Evolutionary conservation across 1,140 invertebrate species (phyloP).

Genomic region (Drosophila prosaltans): DNA sequence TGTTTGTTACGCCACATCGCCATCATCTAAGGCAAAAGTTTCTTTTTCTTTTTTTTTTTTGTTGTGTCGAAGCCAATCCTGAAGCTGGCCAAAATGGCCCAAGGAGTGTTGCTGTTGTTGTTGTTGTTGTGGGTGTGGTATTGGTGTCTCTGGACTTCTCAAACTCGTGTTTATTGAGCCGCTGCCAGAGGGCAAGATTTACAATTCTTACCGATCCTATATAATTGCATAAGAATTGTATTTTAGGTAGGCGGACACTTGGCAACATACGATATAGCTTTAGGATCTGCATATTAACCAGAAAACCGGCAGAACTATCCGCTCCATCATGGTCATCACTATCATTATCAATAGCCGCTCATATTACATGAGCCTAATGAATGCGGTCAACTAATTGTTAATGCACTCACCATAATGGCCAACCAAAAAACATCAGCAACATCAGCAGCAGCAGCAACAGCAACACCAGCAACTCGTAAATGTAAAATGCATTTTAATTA

Average conservation of each 20-base stretch:
- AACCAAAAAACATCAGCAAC: constrained; percentile 39
- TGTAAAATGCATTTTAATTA: constrained; percentile 80
- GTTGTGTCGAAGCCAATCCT: constrained; percentile 39
- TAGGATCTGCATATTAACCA: constrained; percentile 28
- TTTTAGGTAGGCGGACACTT: constrained; percentile 56
- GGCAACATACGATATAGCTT: constrained; percentile 30
- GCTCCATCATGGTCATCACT: background rate
- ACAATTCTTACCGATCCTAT: constrained; percentile 56
- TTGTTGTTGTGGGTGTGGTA: constrained; percentile 9
- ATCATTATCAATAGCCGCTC: constrained; percentile 28
- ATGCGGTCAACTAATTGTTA: constrained; percentile 80
- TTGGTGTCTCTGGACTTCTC: constrained; percentile 51
- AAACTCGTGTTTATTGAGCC: constrained; percentile 76
- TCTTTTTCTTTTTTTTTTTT: constrained; percentile 23
- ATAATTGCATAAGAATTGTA: constrained; percentile 65
- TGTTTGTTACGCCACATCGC: constrained; percentile 41
- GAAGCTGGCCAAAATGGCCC: constrained; percentile 58
- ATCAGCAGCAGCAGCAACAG: constrained; percentile 26
- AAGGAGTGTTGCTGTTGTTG: constrained; percentile 36
- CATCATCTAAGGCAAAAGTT: constrained; percentile 59
- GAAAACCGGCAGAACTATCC: background rate
- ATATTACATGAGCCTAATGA: constrained; percentile 56
- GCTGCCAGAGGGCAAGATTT: constrained; percentile 72
- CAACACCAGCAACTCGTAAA: constrained; percentile 55
- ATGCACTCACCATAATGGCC: constrained; percentile 75